Evolutionary conservation across 2,888 invertebrate genomes (phyloP).

Genomic region (Hyalella azteca): DNA sequence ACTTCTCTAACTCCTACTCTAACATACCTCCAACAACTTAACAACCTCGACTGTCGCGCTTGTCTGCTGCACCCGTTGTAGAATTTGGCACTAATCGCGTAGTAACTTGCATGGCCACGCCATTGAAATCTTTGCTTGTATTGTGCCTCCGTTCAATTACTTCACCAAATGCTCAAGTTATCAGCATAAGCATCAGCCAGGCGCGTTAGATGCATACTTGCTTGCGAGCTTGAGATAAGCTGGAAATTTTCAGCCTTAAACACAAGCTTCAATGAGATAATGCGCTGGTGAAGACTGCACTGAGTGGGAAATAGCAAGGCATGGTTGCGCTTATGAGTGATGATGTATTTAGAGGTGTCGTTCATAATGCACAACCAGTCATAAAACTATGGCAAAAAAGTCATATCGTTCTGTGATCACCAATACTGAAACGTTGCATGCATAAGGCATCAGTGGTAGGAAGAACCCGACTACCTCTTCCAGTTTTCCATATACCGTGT

Average conservation of each 20-base stretch:
- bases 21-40: no score
- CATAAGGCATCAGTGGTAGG: no score
- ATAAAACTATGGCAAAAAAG: no score
- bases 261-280: constrained; percentile 5
- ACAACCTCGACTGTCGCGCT: no score
- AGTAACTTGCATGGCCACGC: background rate
- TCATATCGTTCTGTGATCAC: no score
- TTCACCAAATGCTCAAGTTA: background rate
- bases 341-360: background rate
- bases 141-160: background rate
- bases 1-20: no score
- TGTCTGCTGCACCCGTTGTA: no score
- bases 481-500: no score
- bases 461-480: no score
- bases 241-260: background rate
- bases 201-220: background rate
- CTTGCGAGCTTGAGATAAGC: constrained; percentile 1
- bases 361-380: background rate
- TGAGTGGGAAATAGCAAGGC: constrained; percentile 14
- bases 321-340: background rate
- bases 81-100: no score
- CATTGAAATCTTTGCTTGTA: background rate
- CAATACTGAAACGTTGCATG: no score
- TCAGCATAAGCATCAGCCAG: background rate
- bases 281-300: background rate